Conservation (phyloP, 2,888 invertebrate species). For the Graphium colonna region DNA sequence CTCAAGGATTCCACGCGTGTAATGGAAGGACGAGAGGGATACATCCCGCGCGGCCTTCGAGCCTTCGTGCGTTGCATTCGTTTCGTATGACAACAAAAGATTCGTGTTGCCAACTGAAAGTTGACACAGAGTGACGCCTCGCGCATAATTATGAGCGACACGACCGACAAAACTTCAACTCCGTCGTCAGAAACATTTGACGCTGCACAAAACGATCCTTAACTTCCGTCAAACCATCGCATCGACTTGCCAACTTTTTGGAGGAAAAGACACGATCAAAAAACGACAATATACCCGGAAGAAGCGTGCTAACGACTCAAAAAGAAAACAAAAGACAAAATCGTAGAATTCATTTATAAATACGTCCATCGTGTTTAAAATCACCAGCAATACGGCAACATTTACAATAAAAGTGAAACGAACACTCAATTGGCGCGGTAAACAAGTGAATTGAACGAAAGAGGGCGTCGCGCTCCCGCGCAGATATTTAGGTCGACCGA, state of each 20-base stretch:
- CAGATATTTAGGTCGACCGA: constrained; percentile 75
- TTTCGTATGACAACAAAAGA: constrained; percentile 27
- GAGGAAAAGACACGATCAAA: neutral
- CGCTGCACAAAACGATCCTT: no score
- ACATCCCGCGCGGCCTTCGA: constrained; percentile 43
- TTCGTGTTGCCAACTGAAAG: constrained; percentile 37
- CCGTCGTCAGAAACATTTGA: no score
- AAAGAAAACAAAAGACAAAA: neutral
- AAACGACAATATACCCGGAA: neutral
- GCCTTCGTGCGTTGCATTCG: constrained; percentile 64
- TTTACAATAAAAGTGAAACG: neutral
- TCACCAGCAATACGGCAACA: constrained; percentile 1
- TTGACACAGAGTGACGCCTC: constrained; percentile 1
- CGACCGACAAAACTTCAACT: neutral
- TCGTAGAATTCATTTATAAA: no score
- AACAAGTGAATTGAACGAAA: constrained; percentile 44
- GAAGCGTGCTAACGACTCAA: neutral
- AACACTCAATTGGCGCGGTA: constrained; percentile 30
- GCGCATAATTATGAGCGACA: constrained; percentile 12
- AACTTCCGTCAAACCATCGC: neutral
- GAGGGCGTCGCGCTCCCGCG: constrained; percentile 44
- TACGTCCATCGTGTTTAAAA: no score
- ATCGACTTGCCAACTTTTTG: neutral
- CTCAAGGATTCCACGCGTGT: constrained; percentile 56
- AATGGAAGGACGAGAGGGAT: constrained; percentile 45